Evolutionary conservation across 2,113 vertebrate species (phyloP).

Genomic region (Macrotus californicus): DNA sequence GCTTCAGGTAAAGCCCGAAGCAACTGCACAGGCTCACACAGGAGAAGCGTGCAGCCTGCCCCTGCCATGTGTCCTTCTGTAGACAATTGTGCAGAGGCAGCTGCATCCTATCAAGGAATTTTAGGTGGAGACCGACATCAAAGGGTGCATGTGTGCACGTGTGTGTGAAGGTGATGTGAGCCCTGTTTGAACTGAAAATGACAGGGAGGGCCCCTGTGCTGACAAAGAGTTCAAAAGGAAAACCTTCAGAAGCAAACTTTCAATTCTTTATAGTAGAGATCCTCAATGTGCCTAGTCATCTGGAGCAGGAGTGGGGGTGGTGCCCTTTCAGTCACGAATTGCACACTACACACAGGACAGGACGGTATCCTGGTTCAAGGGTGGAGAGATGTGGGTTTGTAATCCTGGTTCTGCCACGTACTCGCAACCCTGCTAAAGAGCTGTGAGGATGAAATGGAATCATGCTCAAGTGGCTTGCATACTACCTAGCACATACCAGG

Average conservation of each 20-base stretch:
- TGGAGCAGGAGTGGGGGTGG: rapidly evolving
- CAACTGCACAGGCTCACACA: neutral
- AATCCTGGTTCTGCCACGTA: neutral
- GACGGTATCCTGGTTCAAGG: neutral
- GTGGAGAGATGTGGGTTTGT: neutral
- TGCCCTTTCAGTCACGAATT: neutral
- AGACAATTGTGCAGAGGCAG: neutral
- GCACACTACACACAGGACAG: no score
- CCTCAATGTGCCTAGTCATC: neutral
- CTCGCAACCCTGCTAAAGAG: neutral
- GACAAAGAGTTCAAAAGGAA: slow-evolving; percentile 8
- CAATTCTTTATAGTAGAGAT: neutral
- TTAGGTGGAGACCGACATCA: neutral
- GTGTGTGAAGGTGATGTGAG: neutral
- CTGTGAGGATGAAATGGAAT: neutral
- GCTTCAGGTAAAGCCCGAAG: neutral
- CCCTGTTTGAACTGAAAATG: neutral
- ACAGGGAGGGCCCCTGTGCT: neutral
- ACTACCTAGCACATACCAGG: neutral
- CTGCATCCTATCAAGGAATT: neutral
- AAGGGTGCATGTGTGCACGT: neutral
- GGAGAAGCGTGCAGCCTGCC: neutral
- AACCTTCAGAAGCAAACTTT: neutral
- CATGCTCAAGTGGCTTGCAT: neutral
- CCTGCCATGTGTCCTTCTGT: neutral